Conservation (phyloP, 1,140 invertebrate species). For the Drosophila ironensis region DNA sequence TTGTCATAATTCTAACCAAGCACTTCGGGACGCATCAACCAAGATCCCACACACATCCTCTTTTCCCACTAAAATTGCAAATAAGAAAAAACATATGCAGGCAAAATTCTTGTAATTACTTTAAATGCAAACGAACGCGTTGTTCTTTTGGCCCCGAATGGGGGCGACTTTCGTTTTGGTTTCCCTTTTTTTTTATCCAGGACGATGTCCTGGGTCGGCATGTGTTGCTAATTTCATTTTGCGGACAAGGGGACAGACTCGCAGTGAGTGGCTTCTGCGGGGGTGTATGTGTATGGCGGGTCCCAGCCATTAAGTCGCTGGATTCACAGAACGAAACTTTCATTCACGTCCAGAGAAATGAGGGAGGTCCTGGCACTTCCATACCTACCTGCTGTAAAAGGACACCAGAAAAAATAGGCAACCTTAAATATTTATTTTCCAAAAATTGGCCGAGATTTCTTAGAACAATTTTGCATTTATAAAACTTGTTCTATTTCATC, state of each 20-base stretch:
- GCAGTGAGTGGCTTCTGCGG: constrained; percentile 7
- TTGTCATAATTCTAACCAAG: constrained; percentile 56
- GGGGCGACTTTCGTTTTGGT: neutral
- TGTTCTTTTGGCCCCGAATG: constrained; percentile 6
- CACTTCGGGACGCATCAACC: constrained; percentile 9
- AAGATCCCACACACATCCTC: constrained; percentile 1
- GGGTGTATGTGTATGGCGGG: constrained; percentile 24
- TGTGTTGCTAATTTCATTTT: constrained; percentile 73
- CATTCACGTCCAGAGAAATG: constrained; percentile 22
- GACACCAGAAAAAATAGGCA: constrained; percentile 6
- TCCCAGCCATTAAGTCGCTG: constrained; percentile 56
- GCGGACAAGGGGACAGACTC: constrained; percentile 34
- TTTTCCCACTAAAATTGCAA: constrained; percentile 26
- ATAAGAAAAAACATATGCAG: neutral
- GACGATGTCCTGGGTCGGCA: constrained; percentile 34
- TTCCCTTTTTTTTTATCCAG: constrained; percentile 4
- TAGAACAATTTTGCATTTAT: no score
- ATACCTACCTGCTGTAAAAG: constrained; percentile 15
- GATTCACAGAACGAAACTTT: constrained; percentile 60
- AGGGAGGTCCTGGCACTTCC: neutral
- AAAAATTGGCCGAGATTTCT: no score
- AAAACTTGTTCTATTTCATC: no score
- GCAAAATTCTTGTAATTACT: constrained; percentile 62
- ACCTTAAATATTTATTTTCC: no score
- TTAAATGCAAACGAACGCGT: constrained; percentile 49